phyloP scores from a whole-genome alignment of 30 jellyfish, hydroid and myxozoan genomes.

The Pelagia noctiluca region DNA sequence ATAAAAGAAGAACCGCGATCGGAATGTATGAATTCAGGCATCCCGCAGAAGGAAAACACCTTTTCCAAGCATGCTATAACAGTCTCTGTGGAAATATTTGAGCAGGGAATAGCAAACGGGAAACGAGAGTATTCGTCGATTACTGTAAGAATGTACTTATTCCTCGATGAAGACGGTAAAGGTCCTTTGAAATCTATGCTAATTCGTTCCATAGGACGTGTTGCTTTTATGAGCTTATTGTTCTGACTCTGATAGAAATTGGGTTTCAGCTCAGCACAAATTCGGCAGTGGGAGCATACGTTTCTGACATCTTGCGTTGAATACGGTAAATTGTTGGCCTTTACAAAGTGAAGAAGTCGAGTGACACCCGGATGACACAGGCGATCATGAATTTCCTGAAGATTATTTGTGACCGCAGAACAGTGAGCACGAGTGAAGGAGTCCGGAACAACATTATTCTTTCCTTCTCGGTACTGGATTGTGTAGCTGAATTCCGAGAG shows the following conservation, averaged over 20 bases:
- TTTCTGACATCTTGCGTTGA: slow-evolving; percentile 65
- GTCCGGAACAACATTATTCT: slow-evolving; percentile 68
- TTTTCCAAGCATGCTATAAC: slow-evolving; percentile 49
- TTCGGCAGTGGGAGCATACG: slow-evolving; percentile 49
- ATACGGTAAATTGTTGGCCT: slow-evolving; percentile 60
- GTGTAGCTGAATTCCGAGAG: slow-evolving; percentile 56
- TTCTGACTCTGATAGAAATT: too few species aligned
- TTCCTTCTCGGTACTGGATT: slow-evolving; percentile 63
- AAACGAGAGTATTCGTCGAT: slow-evolving; percentile 76
- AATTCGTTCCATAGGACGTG: slow-evolving; percentile 58
- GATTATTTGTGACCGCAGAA: slow-evolving; percentile 41
- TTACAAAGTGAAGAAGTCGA: too few species aligned
- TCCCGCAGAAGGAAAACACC: slow-evolving; percentile 49
- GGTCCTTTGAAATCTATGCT: slow-evolving; percentile 71
- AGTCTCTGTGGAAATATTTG: slow-evolving; percentile 31
- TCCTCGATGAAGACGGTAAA: slow-evolving; percentile 41
- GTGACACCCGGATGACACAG: too few species aligned
- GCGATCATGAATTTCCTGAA: too few species aligned
- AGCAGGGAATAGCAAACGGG: slow-evolving; percentile 72
- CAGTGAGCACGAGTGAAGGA: slow-evolving; percentile 65
- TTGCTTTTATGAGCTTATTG: slow-evolving; percentile 57
- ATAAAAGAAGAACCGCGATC: slow-evolving; percentile 68
- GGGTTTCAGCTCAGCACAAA: too few species aligned
- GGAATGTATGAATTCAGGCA: slow-evolving; percentile 71
- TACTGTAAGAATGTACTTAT: slow-evolving; percentile 66